Conservation (phyloP, 2,888 invertebrate genomes). For the Celastrina argiolus region DNA sequence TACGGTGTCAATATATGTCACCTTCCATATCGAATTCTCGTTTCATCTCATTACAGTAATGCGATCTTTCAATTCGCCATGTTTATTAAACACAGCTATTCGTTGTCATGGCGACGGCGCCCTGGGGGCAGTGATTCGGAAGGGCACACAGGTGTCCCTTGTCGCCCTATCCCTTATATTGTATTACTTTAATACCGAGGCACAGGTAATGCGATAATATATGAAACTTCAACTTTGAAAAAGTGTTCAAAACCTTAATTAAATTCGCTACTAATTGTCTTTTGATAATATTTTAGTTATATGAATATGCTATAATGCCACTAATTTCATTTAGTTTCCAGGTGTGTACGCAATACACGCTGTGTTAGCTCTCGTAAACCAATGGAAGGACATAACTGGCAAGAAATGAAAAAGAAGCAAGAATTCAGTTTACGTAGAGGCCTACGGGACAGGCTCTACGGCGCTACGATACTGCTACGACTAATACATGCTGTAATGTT, state of each 20-base stretch:
- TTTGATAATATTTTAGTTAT: too few species aligned
- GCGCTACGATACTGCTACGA: neutral
- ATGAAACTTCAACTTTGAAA: neutral
- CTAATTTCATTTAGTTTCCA: too few species aligned
- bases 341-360: too few species aligned
- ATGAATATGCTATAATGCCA: too few species aligned
- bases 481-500: too few species aligned
- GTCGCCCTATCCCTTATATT: neutral
- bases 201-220: neutral
- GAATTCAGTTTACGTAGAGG: too few species aligned
- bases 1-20: too few species aligned
- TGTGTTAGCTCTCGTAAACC: too few species aligned
- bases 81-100: slow-evolving; percentile 1
- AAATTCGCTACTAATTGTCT: too few species aligned
- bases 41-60: neutral
- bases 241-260: neutral
- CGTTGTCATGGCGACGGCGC: neutral
- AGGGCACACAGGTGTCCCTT: slow-evolving; percentile 6
- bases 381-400: too few species aligned
- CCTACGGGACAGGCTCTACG: neutral
- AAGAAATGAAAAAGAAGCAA: too few species aligned
- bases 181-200: neutral
- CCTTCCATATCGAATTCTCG: neutral
- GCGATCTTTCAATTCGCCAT: neutral
- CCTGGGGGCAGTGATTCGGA: neutral